Evolutionary conservation across 2,797 vertebrate species (phyloP).

Genomic region (Poeciliopsis turneri): DNA sequence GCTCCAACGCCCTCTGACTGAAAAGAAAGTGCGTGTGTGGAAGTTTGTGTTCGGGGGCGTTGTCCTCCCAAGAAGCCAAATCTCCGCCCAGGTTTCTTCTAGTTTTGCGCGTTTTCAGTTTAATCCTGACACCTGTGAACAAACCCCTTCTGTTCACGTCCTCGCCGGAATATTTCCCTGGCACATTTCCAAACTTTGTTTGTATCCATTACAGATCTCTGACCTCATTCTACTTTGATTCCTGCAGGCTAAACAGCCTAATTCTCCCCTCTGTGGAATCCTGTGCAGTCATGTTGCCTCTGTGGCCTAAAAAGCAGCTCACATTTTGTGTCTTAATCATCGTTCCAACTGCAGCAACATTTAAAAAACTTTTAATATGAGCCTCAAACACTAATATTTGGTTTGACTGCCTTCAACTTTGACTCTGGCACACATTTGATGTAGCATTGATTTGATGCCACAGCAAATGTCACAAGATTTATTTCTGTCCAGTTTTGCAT

Average conservation of each 20-base stretch:
- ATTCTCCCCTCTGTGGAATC: not conserved
- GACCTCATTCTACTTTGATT: not conserved
- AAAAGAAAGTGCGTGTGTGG: not conserved
- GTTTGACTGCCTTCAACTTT: no score
- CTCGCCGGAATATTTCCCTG: not conserved
- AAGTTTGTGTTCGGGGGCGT: not conserved
- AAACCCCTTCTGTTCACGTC: not conserved
- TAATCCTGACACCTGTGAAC: not conserved
- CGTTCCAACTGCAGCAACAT: not conserved
- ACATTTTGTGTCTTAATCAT: not conserved
- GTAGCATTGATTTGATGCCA: no score
- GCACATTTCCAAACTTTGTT: not conserved
- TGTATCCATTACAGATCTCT: not conserved
- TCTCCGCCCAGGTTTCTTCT: not conserved
- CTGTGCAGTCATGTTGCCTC: slow-evolving; percentile 1
- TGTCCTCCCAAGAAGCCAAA: not conserved
- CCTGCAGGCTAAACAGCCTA: not conserved
- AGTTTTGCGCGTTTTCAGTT: not conserved
- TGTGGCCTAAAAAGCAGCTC: not conserved
- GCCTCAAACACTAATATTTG: no score
- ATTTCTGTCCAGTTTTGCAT: no score
- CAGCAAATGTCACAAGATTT: no score
- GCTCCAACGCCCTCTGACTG: not conserved
- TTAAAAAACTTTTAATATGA: not conserved
- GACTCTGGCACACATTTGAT: no score